phyloP scores from a whole-genome alignment of 2,888 invertebrate genomes.

The Dendrolimus pini region DNA sequence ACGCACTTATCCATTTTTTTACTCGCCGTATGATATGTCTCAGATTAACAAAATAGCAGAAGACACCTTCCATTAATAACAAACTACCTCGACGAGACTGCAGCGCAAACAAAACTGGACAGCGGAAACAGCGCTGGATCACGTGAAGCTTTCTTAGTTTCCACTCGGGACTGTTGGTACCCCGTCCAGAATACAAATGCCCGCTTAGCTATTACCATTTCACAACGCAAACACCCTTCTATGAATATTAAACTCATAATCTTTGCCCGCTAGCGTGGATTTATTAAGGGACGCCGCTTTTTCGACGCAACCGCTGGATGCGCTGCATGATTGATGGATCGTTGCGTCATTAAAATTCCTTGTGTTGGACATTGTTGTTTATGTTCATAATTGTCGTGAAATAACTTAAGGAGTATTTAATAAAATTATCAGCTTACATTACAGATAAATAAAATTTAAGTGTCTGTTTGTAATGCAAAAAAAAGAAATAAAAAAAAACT shows the following conservation, averaged over 20 bases:
- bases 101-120: neutral
- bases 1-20: too few relatives aligned
- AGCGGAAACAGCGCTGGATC: neutral
- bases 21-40: too few relatives aligned
- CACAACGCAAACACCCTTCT: constrained; percentile 20
- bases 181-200: constrained; percentile 8
- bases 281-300: constrained; percentile 22
- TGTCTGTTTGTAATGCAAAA: too few relatives aligned
- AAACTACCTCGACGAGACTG: neutral
- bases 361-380: neutral
- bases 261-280: constrained; percentile 24
- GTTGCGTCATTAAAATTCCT: too few relatives aligned
- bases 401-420: constrained; percentile 1
- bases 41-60: too few relatives aligned
- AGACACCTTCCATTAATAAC: neutral
- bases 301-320: constrained; percentile 7
- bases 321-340: neutral
- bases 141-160: constrained; percentile 4
- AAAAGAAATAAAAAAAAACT: too few relatives aligned
- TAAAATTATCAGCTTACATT: too few relatives aligned
- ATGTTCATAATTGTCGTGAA: neutral
- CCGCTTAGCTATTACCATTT: constrained; percentile 7
- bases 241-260: constrained; percentile 41
- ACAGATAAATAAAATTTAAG: too few relatives aligned
- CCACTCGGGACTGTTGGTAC: constrained; percentile 1